phyloP scores from a whole-genome alignment of 2,888 invertebrate genomes.

The Synergus laeviventris region DNA sequence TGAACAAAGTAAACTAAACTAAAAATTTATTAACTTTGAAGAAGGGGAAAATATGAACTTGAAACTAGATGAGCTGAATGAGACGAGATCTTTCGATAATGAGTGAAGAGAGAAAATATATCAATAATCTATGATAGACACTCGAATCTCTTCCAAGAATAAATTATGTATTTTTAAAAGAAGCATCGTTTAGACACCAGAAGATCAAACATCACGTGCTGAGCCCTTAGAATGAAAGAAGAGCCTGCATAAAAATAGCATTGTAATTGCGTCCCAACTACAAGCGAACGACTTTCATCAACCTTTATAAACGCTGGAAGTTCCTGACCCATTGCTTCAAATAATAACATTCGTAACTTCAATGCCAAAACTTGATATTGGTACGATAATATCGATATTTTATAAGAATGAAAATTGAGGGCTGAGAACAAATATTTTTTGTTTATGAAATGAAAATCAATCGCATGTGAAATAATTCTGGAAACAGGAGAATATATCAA shows the following conservation, averaged over 20 bases:
- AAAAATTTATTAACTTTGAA: too few species aligned
- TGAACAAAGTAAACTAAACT: too few species aligned
- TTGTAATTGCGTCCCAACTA: conserved; percentile 30
- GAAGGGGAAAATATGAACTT: background rate
- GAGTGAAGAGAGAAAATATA: background rate
- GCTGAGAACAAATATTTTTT: too few species aligned
- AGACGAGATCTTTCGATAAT: too few species aligned
- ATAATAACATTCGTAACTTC: background rate
- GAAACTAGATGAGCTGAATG: background rate
- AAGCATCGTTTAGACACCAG: background rate
- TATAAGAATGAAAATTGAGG: too few species aligned
- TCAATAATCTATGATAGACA: background rate
- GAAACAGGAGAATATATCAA: conserved; percentile 8
- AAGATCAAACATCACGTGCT: conserved; percentile 30
- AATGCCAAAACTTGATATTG: background rate
- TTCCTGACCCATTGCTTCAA: conserved; percentile 1
- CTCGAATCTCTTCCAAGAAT: background rate
- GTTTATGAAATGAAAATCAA: too few species aligned
- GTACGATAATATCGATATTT: too few species aligned
- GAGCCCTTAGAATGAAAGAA: conserved; percentile 37
- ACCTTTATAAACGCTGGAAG: conserved; percentile 25
- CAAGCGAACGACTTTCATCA: conserved; percentile 34
- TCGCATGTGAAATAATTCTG: conserved; percentile 13
- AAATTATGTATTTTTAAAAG: conserved; percentile 33
- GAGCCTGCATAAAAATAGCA: conserved; percentile 49